Evolutionary conservation across 2,797 vertebrate species (phyloP), one percentile per base, ranked within the genome.

Genomic region (Fringilla coelebs): DNA sequence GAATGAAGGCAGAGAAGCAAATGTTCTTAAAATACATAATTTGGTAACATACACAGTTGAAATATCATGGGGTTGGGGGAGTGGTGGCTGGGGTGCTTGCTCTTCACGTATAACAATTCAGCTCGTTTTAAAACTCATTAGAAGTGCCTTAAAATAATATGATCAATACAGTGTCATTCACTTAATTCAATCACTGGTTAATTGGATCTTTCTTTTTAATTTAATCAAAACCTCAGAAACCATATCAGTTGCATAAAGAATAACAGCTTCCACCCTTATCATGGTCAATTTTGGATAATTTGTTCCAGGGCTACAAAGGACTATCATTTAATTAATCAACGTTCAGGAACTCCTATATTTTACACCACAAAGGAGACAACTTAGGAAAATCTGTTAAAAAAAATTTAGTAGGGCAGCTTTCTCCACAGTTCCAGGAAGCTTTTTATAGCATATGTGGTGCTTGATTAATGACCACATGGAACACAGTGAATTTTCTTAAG

Each of bases 241-340:
- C 76, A 6, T 89, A 90, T 93, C 77, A 80, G 77, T 79, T 91
- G 86, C 60, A 79, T 78, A 77, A 86, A 87, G 85, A 94, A 62
- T 92, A 95, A 86, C 71, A 65, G 54, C 85, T 94, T 90, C 63
- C 43, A 93, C 60, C 41, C 81, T 94, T 96, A 95, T 80, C 62
- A 8, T 94, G 91, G 88, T 91, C 67, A 83, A 61, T 93, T 96
- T 94, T 83, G 80, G 85, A 58, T 95, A 88, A 92, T 93, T 93
- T 89, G 85, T 95, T 92, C 49, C 68, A 88, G 71, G 88, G 65
- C 66, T 90, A 80, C 72, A 75, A 57, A 87, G 89, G 85, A 80
- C 82, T 96, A 92, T 93, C 78, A 89, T 89, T 96, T 95, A 96
- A 96, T 96, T 95, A 96, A 96, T 95, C 91, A 84, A 38, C 13